These are phyloP conservation scores for Emys orbicularis DNA, from an alignment of 2,797 vertebrate genomes.

Conservation along the genomic window DNA sequence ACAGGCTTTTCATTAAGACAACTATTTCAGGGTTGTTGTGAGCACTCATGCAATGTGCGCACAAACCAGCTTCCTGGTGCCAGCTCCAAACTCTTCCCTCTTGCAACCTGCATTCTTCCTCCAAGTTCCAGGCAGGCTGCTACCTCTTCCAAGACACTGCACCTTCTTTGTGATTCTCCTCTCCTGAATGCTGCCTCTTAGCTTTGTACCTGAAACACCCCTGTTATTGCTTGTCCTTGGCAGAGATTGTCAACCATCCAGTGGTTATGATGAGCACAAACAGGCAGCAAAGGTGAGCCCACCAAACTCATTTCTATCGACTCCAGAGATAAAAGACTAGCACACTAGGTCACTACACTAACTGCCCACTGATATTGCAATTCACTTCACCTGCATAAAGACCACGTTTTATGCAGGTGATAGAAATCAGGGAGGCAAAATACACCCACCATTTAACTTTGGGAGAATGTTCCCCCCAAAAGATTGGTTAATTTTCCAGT, in stretches of 20 bases:
- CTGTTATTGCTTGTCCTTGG: not conserved
- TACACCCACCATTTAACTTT: not conserved
- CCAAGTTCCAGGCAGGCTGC: not conserved
- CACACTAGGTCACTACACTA: not conserved
- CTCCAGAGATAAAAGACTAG: not conserved
- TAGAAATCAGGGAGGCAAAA: not conserved
- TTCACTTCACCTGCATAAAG: not conserved
- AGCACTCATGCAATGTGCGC: no score
- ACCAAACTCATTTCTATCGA: not conserved
- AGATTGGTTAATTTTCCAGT: not conserved
- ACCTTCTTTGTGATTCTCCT: constrained; percentile 17
- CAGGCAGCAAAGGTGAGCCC: not conserved
- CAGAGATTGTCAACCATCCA: not conserved
- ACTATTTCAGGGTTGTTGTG: no score
- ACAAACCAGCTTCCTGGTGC: not conserved
- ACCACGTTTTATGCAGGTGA: not conserved
- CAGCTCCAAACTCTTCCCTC: not conserved
- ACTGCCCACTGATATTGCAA: not conserved
- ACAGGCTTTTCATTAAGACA: no score
- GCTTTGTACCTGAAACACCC: not conserved
- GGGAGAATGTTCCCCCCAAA: not conserved
- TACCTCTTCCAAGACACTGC: not conserved
- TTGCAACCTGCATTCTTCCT: not conserved
- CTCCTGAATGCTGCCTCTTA: not conserved
- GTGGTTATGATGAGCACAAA: not conserved